These are phyloP conservation scores for Amia ocellicauda DNA, from an alignment of 2,113 vertebrate genomes.

Conservation along the genomic window DNA sequence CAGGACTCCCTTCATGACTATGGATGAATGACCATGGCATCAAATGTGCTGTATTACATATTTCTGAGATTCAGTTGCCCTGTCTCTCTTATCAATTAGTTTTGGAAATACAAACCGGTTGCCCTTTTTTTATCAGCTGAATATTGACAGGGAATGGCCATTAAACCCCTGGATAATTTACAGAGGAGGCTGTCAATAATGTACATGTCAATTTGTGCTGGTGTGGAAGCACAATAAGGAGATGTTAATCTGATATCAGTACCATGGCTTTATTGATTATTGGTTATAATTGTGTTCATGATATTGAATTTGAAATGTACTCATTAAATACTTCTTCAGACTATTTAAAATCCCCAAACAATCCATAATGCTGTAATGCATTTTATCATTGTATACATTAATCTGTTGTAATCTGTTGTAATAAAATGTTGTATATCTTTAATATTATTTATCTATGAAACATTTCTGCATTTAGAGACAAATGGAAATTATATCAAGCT, in stretches of 20 bases:
- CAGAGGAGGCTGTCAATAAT: neutral
- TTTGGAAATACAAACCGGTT: neutral
- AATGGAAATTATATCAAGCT: slow-evolving; percentile 3
- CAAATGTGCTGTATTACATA: too few species aligned
- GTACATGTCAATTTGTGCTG: neutral
- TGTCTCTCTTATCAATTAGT: neutral
- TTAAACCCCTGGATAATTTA: neutral
- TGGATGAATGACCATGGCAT: too few species aligned
- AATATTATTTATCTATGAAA: neutral
- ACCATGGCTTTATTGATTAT: neutral
- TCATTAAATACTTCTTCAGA: neutral
- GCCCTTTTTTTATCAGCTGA: neutral
- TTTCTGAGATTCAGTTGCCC: too few species aligned
- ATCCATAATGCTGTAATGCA: too few species aligned
- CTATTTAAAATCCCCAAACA: neutral
- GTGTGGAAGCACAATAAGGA: neutral
- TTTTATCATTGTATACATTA: too few species aligned
- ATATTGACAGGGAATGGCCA: too few species aligned
- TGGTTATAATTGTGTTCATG: neutral
- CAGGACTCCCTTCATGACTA: too few species aligned
- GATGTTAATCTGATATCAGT: neutral
- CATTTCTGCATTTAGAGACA: neutral
- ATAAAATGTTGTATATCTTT: neutral
- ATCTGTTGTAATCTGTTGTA: too few species aligned
- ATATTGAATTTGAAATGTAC: neutral